These are phyloP conservation scores for Prunella fulvescens DNA, from an alignment of 2,113 vertebrate genomes.

Conservation along the genomic window DNA sequence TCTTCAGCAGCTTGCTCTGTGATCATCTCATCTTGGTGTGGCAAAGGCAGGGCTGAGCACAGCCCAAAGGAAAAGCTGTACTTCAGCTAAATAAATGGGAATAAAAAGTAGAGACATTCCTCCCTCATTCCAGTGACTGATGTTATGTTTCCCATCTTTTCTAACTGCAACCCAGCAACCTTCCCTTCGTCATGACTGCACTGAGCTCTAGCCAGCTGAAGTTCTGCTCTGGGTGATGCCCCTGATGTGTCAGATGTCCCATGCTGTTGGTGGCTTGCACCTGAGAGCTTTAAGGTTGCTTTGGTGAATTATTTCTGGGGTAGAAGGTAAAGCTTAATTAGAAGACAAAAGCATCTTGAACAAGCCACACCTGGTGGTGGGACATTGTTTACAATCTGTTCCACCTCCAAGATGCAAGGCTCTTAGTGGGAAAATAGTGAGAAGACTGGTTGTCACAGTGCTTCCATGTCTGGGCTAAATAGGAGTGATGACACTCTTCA, in stretches of 20 bases:
- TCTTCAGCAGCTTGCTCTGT: not conserved
- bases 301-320: not conserved
- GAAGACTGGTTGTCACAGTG: not conserved
- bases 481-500: not conserved
- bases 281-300: not conserved
- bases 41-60: not conserved
- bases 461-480: not conserved
- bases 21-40: not conserved
- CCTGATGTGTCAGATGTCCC: not conserved
- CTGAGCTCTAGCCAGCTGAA: not conserved
- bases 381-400: not conserved
- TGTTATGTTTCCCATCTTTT: not conserved
- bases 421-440: not conserved
- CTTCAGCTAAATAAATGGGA: not conserved
- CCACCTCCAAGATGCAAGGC: not conserved
- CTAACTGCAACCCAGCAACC: not conserved
- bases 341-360: not conserved
- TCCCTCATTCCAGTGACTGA: not conserved
- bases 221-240: not conserved
- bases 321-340: not conserved
- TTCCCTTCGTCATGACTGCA: not conserved
- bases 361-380: not conserved
- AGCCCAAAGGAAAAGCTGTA: not conserved
- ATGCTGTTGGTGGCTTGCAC: not conserved
- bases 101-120: not conserved